Percentiles rank a stretch among this genome's conserved stretches.
Conservation (phyloP, 2,888 invertebrate species). For the Hoplodrina blanda region DNA sequence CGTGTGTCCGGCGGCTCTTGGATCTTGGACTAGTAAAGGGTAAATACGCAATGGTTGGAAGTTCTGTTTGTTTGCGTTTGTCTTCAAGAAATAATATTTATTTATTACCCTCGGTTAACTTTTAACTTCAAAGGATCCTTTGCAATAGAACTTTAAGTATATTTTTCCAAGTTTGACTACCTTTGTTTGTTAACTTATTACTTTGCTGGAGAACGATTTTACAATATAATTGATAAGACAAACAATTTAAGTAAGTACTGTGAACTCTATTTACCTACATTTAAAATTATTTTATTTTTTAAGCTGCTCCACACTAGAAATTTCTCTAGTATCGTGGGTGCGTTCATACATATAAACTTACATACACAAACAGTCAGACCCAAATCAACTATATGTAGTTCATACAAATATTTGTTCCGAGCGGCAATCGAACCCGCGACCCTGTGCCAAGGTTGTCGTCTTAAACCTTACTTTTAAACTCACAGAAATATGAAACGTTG, state of each 20-base stretch:
- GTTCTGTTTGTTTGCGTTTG: neutral
- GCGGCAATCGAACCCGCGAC: no score
- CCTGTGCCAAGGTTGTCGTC: no score
- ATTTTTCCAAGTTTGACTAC: conserved; percentile 17
- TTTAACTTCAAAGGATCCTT: conserved; percentile 2
- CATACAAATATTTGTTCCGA: no score
- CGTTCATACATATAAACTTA: neutral
- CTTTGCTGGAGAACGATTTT: neutral
- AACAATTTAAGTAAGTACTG: neutral
- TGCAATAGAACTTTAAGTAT: conserved; percentile 27
- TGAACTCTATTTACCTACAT: neutral
- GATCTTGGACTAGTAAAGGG: neutral
- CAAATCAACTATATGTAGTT: no score
- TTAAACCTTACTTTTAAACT: no score
- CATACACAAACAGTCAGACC: no score
- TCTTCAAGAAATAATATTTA: conserved; percentile 11
- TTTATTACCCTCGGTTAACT: conserved; percentile 17
- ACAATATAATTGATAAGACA: conserved; percentile 3
- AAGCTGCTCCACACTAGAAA: neutral
- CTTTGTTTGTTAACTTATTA: conserved; percentile 11
- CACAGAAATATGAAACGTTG: neutral
- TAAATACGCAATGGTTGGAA: conserved; percentile 2
- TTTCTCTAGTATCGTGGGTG: neutral
- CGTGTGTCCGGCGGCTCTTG: no score
- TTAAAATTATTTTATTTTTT: neutral